Base-by-base conservation (phyloP, 2,797 vertebrate species). In the Paratrypauchen microcephalus region DNA sequence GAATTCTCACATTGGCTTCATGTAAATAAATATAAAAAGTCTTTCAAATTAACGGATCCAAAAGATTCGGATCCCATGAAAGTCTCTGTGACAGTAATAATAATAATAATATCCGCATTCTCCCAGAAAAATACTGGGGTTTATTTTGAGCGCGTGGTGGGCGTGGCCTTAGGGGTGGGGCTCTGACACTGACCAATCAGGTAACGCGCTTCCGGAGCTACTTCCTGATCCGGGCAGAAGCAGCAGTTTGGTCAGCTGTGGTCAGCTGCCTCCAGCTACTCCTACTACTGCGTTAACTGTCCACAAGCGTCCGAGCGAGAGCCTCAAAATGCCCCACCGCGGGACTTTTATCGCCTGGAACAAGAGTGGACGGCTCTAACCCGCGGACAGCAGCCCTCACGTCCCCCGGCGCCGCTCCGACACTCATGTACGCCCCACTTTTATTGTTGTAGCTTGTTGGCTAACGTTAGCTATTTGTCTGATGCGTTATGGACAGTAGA, bases 401-500 rank as follows among this genome's bases (percentile, higher is more conserved):
- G 41, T 52, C 55, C 55, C 7, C 30, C 23, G 59, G n/a, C 76
- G 68, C 70, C 23, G 55, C 55, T 56, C 12, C 30, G 58, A 11
- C 6, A 11, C 77, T 41, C 75, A 88, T 88, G 89, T 85, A 69
- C 65, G 57, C 67, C 52, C 65, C 48, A 66, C 58, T 73, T 69
- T 71, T 79, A 64, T 82, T 84, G 84, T 83, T 73, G 58, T 90
- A 91, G 90, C 88, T 90, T 6, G 79, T 45, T 70, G 74, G 90
- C 88, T 92, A 91, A 83, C 86, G 71, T 87, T 91, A 91, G 90
- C 87, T 76, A 83, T 88, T 90, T 87, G 82, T 90, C 67, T 78
- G 81, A 59, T 30, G 70, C 72, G 74, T 65, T 32, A 92, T 91
- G 91, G 87, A 92, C 50, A 73, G 80, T 8, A 65, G 76, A 73